These are phyloP conservation scores for Phaenicophaeus curvirostris DNA, from an alignment of 2,797 vertebrate species.

Conservation along the genomic window DNA sequence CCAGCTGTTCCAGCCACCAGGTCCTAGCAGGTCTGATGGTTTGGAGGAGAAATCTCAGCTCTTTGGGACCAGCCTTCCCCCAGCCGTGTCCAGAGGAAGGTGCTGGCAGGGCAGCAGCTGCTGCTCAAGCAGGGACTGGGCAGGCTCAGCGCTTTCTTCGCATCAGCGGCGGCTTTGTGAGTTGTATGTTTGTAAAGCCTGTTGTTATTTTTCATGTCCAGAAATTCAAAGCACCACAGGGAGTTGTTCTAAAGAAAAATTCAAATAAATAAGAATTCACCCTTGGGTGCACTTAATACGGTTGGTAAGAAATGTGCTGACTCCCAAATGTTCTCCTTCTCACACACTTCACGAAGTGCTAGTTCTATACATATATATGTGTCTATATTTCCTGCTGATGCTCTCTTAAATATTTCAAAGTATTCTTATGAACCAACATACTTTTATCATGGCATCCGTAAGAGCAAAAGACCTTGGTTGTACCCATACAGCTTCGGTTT, in stretches of 20 bases:
- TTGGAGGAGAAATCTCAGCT: neutral
- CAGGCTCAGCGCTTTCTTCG: neutral
- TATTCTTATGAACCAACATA: constrained; percentile 19
- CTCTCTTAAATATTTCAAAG: constrained; percentile 64
- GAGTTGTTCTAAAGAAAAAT: neutral
- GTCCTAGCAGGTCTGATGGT: neutral
- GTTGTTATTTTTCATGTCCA: neutral
- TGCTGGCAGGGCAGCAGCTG: neutral
- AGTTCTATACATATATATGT: constrained; percentile 46
- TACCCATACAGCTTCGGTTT: neutral
- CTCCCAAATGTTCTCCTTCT: constrained; percentile 33
- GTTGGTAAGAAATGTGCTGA: constrained; percentile 57
- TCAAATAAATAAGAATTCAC: constrained; percentile 50
- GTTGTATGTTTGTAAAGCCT: neutral
- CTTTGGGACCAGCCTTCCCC: neutral
- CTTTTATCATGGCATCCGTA: constrained; percentile 7
- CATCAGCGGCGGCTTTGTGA: fast-evolving
- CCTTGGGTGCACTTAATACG: constrained; percentile 54
- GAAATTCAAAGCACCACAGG: neutral
- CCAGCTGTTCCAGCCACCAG: neutral
- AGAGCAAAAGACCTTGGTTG: constrained; percentile 32
- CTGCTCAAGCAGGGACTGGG: neutral
- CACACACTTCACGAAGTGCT: neutral
- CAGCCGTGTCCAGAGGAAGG: neutral
- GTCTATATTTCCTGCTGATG: constrained; percentile 49